These are phyloP conservation scores for Drosophila lacicola DNA, from an alignment of 2,888 invertebrate genomes.

Conservation along the genomic window DNA sequence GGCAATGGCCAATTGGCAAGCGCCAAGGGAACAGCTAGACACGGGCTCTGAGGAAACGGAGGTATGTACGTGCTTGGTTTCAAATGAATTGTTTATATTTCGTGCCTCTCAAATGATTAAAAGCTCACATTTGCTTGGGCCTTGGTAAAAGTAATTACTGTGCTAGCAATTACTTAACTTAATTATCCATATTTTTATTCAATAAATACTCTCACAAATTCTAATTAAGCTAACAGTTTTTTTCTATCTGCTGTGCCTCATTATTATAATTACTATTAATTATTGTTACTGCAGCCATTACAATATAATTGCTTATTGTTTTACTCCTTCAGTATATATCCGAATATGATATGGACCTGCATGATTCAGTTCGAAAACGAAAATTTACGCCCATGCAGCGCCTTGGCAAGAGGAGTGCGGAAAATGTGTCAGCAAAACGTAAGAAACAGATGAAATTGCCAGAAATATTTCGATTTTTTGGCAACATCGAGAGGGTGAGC, in stretches of 20 bases:
- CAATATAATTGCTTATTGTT: background rate
- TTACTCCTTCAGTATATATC: conserved; percentile 10
- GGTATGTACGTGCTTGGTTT: conserved; percentile 5
- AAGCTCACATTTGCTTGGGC: background rate
- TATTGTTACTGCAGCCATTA: background rate
- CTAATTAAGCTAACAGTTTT: background rate
- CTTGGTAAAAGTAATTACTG: conserved; percentile 6
- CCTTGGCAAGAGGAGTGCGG: background rate
- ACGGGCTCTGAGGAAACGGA: conserved; percentile 11
- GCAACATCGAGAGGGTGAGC: conserved; percentile 43
- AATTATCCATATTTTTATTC: background rate
- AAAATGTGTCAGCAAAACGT: conserved; percentile 5
- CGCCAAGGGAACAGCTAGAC: conserved; percentile 7
- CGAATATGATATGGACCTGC: conserved; percentile 9
- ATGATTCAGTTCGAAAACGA: background rate
- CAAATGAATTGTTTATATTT: too few relatives aligned
- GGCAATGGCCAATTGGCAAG: conserved; percentile 2
- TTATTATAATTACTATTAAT: conserved; percentile 14
- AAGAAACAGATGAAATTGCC: conserved; percentile 34
- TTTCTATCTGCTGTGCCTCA: background rate
- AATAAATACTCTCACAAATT: background rate
- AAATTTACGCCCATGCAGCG: background rate
- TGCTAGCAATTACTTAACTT: conserved; percentile 2
- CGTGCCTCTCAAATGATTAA: too few relatives aligned
- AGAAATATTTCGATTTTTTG: conserved; percentile 41